Base-by-base conservation (phyloP, 2,888 invertebrate genomes). In the Apotomis betuletana region DNA sequence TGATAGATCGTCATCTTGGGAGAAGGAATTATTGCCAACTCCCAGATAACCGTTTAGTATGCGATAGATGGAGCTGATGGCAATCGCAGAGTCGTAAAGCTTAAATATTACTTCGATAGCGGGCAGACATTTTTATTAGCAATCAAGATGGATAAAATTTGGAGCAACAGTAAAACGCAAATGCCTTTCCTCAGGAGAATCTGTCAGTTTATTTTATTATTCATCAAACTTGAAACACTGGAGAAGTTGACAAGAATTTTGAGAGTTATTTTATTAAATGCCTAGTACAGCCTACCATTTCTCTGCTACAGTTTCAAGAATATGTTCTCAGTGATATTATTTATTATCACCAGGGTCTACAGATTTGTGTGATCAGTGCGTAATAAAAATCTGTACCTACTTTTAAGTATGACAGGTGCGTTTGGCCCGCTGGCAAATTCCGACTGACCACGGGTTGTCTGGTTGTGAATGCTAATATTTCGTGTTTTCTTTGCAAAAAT, bases 1-100 rank as follows among this genome's bases (percentile, higher is more conserved):
- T 89, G 88, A 89, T 87, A 84, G 84, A 90, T 87, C 80, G 83
- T 79, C 79, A 80, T 80, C 80, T 80, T 79, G 81, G 81, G 79
- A 81, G 80, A 75, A 75, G 76, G 78, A 79, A 83, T 83, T 83
- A 84, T 82, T 83, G 78, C 81, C 77, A 75, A 76, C 75, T 77
- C 75, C 72, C 77, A 74, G 77, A 79, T 78, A 78, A 76, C 74
- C 77, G 76, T 78, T 79, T 77, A 78, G 75, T 78, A 75, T 59
- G 72, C 78, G 80, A 81, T 82, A 81, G 81, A 83, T 80, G 80
- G 80, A 78, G 80, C 78, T 74, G 74, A 83, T 79, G 77, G 77
- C 76, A 76, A 68, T 76, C 74, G 70, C 49, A 54, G 49, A 57
- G 71, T 58, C 62, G 62, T 71, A 71, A 67, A 71, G 67, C 67